A percentile compares a stretch with the other conserved stretches of the same genome.
Evolutionary conservation across 2,113 vertebrate genomes (phyloP).

Genomic region (Pygoscelis antarcticus): DNA sequence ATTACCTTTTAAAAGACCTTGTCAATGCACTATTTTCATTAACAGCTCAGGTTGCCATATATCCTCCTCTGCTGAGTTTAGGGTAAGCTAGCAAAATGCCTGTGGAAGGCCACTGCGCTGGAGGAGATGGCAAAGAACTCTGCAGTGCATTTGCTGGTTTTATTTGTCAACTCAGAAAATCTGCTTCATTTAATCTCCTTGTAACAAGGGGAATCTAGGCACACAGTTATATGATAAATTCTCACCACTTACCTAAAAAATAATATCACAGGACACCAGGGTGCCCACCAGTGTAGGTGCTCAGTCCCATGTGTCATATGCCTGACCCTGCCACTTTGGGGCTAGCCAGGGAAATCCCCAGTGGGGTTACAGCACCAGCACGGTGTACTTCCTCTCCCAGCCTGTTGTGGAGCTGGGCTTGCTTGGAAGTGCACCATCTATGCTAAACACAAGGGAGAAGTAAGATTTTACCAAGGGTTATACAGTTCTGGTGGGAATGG

Average conservation of each 20-base stretch:
- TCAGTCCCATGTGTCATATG: too few species aligned
- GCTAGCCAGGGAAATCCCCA: background rate
- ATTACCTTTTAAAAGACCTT: background rate
- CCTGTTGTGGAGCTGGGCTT: background rate
- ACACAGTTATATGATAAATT: background rate
- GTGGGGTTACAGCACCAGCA: rapidly evolving
- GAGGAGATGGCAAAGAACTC: background rate
- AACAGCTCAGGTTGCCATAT: background rate
- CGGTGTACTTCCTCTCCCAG: background rate
- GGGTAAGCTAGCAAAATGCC: background rate
- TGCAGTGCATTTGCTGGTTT: background rate
- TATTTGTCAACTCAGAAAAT: background rate
- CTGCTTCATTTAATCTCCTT: background rate
- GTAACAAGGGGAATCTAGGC: background rate
- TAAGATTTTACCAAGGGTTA: background rate
- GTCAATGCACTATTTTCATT: background rate
- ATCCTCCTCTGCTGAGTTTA: background rate
- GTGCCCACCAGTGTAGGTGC: background rate
- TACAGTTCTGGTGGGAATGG: background rate
- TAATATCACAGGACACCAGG: too few species aligned
- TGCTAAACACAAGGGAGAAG: background rate
- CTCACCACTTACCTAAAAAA: background rate
- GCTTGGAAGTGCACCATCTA: background rate
- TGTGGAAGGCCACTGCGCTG: background rate
- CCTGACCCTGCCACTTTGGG: background rate